phyloP scores from a whole-genome alignment of 35 echinoderm and acorn worm species.

The Ophiothrix spiculata region DNA sequence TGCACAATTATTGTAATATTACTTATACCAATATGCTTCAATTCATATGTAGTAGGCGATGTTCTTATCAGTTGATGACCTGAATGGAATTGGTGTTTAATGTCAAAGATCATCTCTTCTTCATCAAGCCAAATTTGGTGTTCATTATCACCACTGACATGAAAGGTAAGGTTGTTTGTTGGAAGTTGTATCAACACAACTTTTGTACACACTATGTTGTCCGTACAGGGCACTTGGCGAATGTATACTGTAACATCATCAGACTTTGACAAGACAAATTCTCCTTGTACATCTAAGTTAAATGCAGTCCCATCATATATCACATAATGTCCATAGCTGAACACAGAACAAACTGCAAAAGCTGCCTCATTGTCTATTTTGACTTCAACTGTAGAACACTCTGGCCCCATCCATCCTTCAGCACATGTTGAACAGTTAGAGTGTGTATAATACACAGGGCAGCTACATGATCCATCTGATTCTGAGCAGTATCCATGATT shows the following conservation, averaged over 20 bases:
- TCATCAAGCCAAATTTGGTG: constrained; percentile 20
- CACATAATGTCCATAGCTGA: constrained; percentile 64
- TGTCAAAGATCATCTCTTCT: constrained; percentile 30
- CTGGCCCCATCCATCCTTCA: constrained; percentile 48
- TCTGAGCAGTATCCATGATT: constrained; percentile 51
- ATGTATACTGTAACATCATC: constrained; percentile 40
- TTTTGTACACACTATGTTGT: constrained; percentile 45
- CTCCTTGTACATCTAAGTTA: constrained; percentile 56
- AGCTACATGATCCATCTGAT: constrained; percentile 50
- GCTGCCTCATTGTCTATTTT: constrained; percentile 1
- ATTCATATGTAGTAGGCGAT: constrained; percentile 20
- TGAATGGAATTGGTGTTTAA: constrained; percentile 29
- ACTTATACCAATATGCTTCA: constrained; percentile 16
- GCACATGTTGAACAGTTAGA: constrained; percentile 52
- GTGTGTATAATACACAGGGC: constrained; percentile 40
- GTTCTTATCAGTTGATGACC: constrained; percentile 37
- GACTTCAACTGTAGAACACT: constrained; percentile 48
- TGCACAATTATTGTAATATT: constrained; percentile 36
- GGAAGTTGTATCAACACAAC: constrained; percentile 53
- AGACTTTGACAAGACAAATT: constrained; percentile 49
- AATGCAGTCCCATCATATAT: constrained; percentile 69
- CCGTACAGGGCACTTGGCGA: constrained; percentile 62
- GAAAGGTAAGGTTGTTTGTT: constrained; percentile 43
- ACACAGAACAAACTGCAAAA: constrained; percentile 56
- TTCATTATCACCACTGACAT: constrained; percentile 29